Conservation (phyloP, 2,797 vertebrate genomes). For the Oryzias dopingdopingensis region DNA sequence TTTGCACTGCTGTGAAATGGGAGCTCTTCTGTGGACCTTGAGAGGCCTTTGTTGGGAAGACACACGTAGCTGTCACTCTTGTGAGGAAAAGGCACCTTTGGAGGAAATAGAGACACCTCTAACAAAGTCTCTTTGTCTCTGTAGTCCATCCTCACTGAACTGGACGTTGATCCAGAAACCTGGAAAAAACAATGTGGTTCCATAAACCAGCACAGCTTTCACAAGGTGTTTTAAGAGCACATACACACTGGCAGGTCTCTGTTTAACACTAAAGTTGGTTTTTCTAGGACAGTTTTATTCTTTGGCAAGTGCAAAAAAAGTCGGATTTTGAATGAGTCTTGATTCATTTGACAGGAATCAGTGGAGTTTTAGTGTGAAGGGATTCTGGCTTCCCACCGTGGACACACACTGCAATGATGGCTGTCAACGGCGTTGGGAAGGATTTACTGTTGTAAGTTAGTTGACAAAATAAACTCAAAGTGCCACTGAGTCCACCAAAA, state of each 20-base stretch:
- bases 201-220: not conserved
- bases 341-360: no score
- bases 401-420: no score
- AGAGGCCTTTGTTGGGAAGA: constrained; percentile 23
- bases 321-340: no score
- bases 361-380: no score
- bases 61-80: constrained; percentile 41
- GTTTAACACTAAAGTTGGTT: not conserved
- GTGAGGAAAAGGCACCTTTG: not conserved
- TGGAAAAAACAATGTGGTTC: constrained; percentile 17
- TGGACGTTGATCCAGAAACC: not conserved
- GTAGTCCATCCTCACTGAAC: constrained; percentile 7
- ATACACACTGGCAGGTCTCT: no score
- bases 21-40: constrained; percentile 47
- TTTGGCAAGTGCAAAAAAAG: no score
- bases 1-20: constrained; percentile 12
- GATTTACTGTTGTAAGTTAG: no score
- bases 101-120: not conserved
- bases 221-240: not conserved
- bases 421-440: no score
- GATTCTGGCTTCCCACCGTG: no score
- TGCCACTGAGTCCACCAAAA: no score
- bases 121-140: not conserved
- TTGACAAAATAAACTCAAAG: no score
- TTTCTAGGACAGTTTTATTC: no score